Evolutionary conservation across 2,888 invertebrate species (phyloP), one percentile per base, ranked within the genome.

Genomic region (Platycheirus rosarum): DNA sequence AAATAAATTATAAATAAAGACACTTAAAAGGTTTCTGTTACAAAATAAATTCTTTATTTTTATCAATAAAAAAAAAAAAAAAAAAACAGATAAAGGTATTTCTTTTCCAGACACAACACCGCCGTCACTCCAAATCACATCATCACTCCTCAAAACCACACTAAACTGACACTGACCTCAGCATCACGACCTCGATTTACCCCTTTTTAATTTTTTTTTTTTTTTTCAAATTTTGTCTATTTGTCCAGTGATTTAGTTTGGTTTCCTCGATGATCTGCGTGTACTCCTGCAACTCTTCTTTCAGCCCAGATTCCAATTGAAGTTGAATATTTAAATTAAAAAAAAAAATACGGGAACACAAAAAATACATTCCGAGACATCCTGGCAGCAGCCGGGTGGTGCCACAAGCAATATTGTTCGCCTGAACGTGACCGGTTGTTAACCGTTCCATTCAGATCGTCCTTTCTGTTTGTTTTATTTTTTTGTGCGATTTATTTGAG

Each of bases 391-490:
- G 80, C 62, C 75, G 75, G 70, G 60, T 80, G 75, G 46, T 44
- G 62, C 82, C 77, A 82, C 57, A 48, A 82, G 82, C 82, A 82
- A 77, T 82, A 77, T 82, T 77, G 77, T 73, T 77, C 71, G 82
- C 77, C 62, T 73, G 71, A 60, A 82, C 82, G 82, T 82, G 82
- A 82, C 77, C 82, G 82, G 76, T 82, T 82, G 82, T 76, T 82
- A 82, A 82, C 82, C 76, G 71, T 82, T 68, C 73, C 77, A 63
- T 76, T 82, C 82, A 57, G 29, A 37, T 63, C 55, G 55, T 82
- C 62, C 71, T 77, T 57, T 51, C 13, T 62, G 6, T 14, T 49
- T 26, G n/a, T 55, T 37, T 48, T 13, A 63, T 48, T 18, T 16
- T 13, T 1, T 57, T 40, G 37, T 18, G 49, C 76, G 82, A 82